Conservation (phyloP, 2,113 vertebrate species). For the Lepus americanus region DNA sequence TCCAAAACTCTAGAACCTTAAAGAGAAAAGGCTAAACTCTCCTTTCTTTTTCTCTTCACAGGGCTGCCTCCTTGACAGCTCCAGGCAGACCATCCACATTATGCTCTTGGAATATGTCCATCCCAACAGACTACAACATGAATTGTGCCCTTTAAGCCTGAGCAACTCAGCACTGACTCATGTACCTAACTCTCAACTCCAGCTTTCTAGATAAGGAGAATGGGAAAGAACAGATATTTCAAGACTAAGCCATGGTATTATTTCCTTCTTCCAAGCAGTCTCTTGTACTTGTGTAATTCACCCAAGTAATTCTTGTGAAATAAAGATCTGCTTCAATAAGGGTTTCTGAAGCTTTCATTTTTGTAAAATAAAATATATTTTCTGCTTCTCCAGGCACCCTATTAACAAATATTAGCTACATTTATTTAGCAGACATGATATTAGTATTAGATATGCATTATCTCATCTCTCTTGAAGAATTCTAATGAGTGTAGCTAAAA, state of each 20-base stretch:
- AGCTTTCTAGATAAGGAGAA: background rate
- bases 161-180: background rate
- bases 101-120: background rate
- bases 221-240: constrained; percentile 22
- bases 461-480: constrained; percentile 62
- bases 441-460: constrained; percentile 52
- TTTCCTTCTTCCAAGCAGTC: too few species aligned
- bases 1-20: background rate
- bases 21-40: background rate
- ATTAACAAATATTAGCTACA: constrained; percentile 57
- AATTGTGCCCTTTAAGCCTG: background rate
- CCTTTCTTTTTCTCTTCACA: background rate
- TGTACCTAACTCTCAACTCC: background rate
- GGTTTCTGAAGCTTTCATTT: constrained; percentile 5
- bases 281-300: constrained; percentile 16
- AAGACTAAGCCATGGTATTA: background rate
- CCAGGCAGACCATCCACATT: background rate
- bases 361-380: constrained; percentile 10
- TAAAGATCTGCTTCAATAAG: constrained; percentile 22
- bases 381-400: constrained; percentile 14
- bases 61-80: background rate
- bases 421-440: constrained; percentile 44
- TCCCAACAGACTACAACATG: background rate
- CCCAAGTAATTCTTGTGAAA: constrained; percentile 33
- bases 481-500: constrained; percentile 39